Percentiles rank a stretch among this genome's conserved stretches.
phyloP scores from a whole-genome alignment of 2,797 vertebrate genomes.

The Petrocephalus schoutedeni region DNA sequence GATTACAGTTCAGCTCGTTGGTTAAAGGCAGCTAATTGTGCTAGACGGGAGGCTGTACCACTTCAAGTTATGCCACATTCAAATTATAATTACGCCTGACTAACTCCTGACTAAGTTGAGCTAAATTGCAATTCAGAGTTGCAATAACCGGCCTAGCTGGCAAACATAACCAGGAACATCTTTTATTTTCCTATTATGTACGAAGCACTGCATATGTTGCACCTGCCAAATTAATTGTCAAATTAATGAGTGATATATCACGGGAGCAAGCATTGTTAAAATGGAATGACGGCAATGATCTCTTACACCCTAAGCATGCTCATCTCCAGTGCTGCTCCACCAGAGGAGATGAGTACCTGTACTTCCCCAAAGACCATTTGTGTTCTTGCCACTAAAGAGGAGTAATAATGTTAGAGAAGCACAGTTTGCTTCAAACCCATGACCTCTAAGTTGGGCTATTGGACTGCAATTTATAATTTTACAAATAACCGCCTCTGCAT shows the following conservation, averaged over 20 bases:
- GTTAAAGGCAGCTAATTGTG: not conserved
- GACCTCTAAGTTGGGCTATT: not conserved
- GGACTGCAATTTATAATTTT: not conserved
- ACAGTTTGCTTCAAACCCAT: not conserved
- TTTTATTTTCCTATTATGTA: slow-evolving; percentile 4
- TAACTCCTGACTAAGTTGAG: not conserved
- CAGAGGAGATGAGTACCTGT: not conserved
- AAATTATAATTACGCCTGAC: slow-evolving; percentile 12
- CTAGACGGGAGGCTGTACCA: not conserved
- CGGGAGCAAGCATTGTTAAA: not conserved
- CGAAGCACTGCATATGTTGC: not conserved
- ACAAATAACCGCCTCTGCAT: not conserved
- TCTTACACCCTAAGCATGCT: not conserved
- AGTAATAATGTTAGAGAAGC: not conserved
- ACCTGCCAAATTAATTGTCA: not conserved
- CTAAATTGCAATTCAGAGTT: slow-evolving; percentile 1
- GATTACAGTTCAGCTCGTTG: not conserved
- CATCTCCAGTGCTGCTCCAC: not conserved
- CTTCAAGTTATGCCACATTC: not conserved
- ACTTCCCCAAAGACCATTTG: not conserved
- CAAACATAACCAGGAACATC: not conserved
- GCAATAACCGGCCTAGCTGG: not conserved
- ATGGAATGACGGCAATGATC: not conserved
- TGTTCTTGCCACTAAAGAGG: not conserved
- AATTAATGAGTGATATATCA: not conserved